Percentiles rank a stretch among this genome's conserved stretches.
Conservation (phyloP, 2,888 invertebrate genomes). For the Pheosia gnoma region DNA sequence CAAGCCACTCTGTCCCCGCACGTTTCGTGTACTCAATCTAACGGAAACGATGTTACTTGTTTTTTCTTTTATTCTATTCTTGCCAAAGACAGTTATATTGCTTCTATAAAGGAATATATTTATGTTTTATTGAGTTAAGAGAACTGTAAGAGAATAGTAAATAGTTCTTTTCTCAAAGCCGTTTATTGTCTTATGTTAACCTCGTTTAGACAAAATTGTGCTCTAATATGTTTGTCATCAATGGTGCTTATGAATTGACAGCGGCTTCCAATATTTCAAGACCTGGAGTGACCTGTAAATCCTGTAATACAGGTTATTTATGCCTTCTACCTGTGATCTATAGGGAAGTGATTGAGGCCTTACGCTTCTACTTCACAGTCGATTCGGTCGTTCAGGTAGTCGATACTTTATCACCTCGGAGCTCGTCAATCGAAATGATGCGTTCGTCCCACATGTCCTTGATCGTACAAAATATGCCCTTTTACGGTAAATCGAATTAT, state of each 20-base stretch:
- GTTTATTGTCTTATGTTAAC: too few species aligned
- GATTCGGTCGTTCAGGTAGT: too few species aligned
- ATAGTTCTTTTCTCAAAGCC: too few species aligned
- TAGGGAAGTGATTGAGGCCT: too few species aligned
- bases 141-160: background rate
- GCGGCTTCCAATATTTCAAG: too few species aligned
- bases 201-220: too few species aligned
- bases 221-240: too few species aligned
- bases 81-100: background rate
- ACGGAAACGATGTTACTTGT: slow-evolving; percentile 20
- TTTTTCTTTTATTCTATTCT: slow-evolving; percentile 3
- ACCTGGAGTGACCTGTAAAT: too few species aligned
- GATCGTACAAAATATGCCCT: slow-evolving; percentile 37
- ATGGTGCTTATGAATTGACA: too few species aligned
- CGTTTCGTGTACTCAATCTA: slow-evolving; percentile 16
- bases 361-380: too few species aligned
- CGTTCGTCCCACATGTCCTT: slow-evolving; percentile 26
- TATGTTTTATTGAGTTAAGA: background rate
- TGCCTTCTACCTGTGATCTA: too few species aligned
- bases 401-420: slow-evolving; percentile 25
- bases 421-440: slow-evolving; percentile 41
- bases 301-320: too few species aligned
- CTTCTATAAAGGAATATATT: background rate
- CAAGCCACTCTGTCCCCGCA: slow-evolving; percentile 42
- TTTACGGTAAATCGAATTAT: slow-evolving; percentile 51